Evolutionary conservation across 2,888 invertebrate species (phyloP), one percentile per base, ranked within the genome.

Genomic region (Cyaniris semiargus): DNA sequence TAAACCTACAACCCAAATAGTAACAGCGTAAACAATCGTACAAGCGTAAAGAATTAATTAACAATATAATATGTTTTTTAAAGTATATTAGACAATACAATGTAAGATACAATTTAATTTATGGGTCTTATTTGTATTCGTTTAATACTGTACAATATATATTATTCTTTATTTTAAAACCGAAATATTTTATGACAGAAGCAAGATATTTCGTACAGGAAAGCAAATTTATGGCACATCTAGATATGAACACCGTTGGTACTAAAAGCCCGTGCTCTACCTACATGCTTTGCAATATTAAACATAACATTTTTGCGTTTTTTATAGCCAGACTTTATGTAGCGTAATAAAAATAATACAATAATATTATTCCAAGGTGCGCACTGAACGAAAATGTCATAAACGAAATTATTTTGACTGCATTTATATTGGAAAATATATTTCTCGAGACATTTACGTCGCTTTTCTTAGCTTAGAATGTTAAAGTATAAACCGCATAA

Each of bases 261-360:
- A 48, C 53, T 74, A 74, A 48, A 74, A 53, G 34, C 27, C 27
- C 27, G 27, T 15, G 13, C 23, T 18, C 53, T 53, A 44, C 53
- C 18, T 53, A 53, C 27, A 27, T 74, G 74, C 74, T 74, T 74
- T 74, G 74, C 74, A 74, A 74, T 74, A 74, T 74, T 74, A 74
- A 74, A 74, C 74, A 74, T 44, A 38, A 72, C 53, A 74, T 74
- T 74, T 72, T 53, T 74, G n/a, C 53, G 48, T 53, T 74, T 72
- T 74, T 74, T 74, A 74, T 74, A 48, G 74, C 53, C 74, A 3
- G 53, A 53, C 74, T 74, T 74, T 74, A 74, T 74, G 53, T 53
- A 48, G 18, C 18, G 23, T 53, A 74, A 74, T 74, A 74, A 74
- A 74, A 74, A 18, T 74, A 74, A 74, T 74, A 74, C 48, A 74